Evolutionary conservation across 2,113 vertebrate species (phyloP), one percentile per base, ranked within the genome.

Genomic region (Potamarius usumacintae): DNA sequence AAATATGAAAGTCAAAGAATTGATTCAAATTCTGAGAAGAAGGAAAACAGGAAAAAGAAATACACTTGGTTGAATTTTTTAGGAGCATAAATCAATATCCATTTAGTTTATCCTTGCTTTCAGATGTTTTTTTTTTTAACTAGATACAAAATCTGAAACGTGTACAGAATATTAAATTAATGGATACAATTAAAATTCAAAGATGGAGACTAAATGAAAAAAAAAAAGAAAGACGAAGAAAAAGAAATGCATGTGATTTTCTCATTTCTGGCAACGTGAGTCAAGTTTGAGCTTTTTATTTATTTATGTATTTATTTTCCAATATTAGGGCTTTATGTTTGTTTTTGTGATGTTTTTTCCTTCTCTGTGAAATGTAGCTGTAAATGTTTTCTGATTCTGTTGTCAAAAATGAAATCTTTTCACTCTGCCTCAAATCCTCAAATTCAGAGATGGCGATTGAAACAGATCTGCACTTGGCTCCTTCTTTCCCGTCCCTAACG

Each of bases 401-500:
- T 72, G 30, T 14, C 65, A 14, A 30, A 42, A 42, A 42, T 42
- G 34, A 42, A 50, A 52, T 25, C 22, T 76, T 50, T 42, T 4
- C 25, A 9, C 42, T 76, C 6, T 5, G 10, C 17, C 34, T 48
- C 34, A 48, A 22, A 22, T 42, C 34, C 34, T 42, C 34, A 42
- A 42, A 42, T 0, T 15, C 5, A 2, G 3, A 20, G 69, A 8
- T 3, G 30, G 30, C 2, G 34, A 34, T 42, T 18, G 71, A 4
- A 6, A 12, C 11, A 5, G 10, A 25, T 25, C 76, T 78, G 0
- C 74, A 14, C 74, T 78, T 4, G 9, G 18, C 48, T 25, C 22
- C 42, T 77, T n/a, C 48, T 11, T 79, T 27, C 2, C 5, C 74
- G 30, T 65, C 60, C 22, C 79, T 91, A 88, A 92, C 86, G 83